Percentiles rank a stretch among this genome's conserved stretches.
Evolutionary conservation across 2,797 vertebrate species (phyloP).

Genomic region (Muraenolepis orangiensis): DNA sequence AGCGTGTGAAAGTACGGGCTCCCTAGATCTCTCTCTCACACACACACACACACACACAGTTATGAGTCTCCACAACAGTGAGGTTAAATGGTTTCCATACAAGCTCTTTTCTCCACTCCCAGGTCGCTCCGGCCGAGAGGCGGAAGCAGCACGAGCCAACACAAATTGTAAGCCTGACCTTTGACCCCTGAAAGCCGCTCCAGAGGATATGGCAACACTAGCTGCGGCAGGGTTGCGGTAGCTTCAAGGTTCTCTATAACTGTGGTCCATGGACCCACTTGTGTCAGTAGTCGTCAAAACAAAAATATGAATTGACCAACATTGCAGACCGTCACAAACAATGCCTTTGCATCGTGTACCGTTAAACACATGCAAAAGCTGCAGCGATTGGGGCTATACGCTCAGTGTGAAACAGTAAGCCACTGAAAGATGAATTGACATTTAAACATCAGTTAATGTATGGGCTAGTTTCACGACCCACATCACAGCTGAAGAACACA

Average conservation of each 20-base stretch:
- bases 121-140: not conserved
- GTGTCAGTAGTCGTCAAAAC: too few relatives aligned
- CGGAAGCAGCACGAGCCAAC: not conserved
- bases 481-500: not conserved
- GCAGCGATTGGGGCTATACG: too few relatives aligned
- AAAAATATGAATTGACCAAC: too few relatives aligned
- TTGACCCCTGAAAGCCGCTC: constrained; percentile 14
- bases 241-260: too few relatives aligned
- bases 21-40: not conserved
- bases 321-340: too few relatives aligned
- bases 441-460: too few relatives aligned
- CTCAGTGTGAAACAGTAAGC: too few relatives aligned
- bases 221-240: not conserved
- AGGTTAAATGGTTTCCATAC: not conserved
- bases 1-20: not conserved
- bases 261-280: too few relatives aligned
- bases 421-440: too few relatives aligned
- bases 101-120: not conserved
- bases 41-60: constrained; percentile 4
- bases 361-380: too few relatives aligned
- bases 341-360: too few relatives aligned
- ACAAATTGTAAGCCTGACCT: constrained; percentile 1
- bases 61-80: not conserved
- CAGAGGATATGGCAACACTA: not conserved
- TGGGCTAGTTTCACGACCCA: too few relatives aligned